Conservation (phyloP, 2,113 vertebrate species). For the Takifugu bimaculatus region DNA sequence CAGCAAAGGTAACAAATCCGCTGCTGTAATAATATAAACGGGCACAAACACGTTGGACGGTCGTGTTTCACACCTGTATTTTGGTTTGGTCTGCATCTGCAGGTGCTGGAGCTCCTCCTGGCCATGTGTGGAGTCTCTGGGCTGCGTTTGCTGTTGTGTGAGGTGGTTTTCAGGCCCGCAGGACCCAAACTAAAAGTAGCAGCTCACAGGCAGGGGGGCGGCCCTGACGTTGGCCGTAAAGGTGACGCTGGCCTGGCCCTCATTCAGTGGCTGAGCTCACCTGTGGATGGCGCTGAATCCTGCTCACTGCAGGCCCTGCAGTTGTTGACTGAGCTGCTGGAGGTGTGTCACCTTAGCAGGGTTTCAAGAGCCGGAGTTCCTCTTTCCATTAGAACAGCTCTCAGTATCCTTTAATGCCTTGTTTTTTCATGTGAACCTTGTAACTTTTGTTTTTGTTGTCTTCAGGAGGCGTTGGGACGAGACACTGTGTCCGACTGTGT, state of each 20-base stretch:
- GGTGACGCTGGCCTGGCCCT: constrained; percentile 80
- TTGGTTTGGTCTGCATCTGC: background rate
- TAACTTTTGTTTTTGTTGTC: no score
- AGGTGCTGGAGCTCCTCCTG: constrained; percentile 95
- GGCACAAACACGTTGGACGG: background rate
- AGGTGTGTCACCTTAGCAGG: constrained; percentile 68
- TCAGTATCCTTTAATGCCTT: background rate
- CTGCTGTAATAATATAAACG: background rate
- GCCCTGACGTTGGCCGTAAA: constrained; percentile 52
- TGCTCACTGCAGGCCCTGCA: constrained; percentile 82
- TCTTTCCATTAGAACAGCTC: background rate
- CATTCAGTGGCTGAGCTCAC: constrained; percentile 84
- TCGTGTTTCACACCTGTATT: background rate
- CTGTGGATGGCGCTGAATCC: constrained; percentile 80
- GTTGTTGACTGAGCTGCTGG: constrained; percentile 85
- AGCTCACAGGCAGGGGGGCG: constrained; percentile 53
- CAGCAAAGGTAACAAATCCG: constrained; percentile 78
- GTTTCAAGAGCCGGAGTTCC: background rate
- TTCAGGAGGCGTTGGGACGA: constrained; percentile 79
- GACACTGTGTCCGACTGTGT: constrained; percentile 56
- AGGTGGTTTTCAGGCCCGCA: constrained; percentile 79
- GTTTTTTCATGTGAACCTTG: no score
- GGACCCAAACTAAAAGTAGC: constrained; percentile 63
- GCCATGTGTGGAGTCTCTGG: constrained; percentile 87
- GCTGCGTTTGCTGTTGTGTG: constrained; percentile 79